Base-by-base conservation (phyloP, 1,140 invertebrate species). In the Piezodorus guildinii region DNA sequence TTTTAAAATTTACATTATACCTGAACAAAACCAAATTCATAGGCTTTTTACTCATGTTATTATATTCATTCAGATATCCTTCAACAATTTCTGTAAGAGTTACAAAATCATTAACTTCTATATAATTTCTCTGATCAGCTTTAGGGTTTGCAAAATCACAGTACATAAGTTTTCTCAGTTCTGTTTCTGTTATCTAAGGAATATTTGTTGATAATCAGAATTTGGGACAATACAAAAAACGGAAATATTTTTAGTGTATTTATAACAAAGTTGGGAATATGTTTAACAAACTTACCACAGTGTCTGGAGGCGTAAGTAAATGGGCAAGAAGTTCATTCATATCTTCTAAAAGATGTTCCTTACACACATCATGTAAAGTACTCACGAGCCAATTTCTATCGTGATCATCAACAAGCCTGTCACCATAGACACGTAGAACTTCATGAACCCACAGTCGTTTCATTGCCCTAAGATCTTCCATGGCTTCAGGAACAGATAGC, bases 121-220 rank as follows among this genome's bases (percentile, higher is more conserved):
- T 83, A 69, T 98, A 98, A 69, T 88, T 81, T 45, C 91, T 83
- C 25, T 82, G 82, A 68, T 96, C 93, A 1, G 87, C 87, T 80
- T 96, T 96, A 0, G 92, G 88, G 78, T 98, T 94, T 1, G 84
- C 83, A 75, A 97, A 98, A 74, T 98, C 93, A 76, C 95, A 98
- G 73, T 90, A 98, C 34, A 97, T 84, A 46, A 98, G 78, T 68
- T 87, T 88, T 62, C 94, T 80, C 16, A 96, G 76, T 74, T 96
- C 88, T 51, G 80, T 76, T 71, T 92, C 88, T 5, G 82, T 85
- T 46, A 91, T 79, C 82, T 85, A 67, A 66, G 71, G 71, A 69
- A 65, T 62, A 6, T 39, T 10, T 39, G 6, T 12, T 12, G n/a
- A n/a, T n/a, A n/a, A n/a, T n/a, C n/a, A n/a, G n/a, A n/a, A n/a